phyloP scores from a whole-genome alignment of 2,888 invertebrate species.

The Coecobrya sp. region DNA sequence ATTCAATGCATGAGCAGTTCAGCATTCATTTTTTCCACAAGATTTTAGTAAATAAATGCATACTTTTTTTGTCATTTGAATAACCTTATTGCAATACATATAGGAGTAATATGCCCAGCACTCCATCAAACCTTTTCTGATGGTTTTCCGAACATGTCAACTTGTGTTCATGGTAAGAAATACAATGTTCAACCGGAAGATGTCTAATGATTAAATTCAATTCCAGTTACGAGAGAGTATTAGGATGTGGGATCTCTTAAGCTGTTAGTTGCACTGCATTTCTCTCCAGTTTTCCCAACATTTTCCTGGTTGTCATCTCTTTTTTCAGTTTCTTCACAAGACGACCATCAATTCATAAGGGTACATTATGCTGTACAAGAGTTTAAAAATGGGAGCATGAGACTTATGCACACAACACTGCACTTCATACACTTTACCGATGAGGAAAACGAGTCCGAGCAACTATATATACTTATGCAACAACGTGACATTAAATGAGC shows the following conservation, averaged over 20 bases:
- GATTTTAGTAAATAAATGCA: background rate
- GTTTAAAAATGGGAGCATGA: slow-evolving; percentile 27
- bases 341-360: background rate
- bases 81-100: too few species aligned
- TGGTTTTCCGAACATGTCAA: slow-evolving; percentile 58
- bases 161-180: slow-evolving; percentile 14
- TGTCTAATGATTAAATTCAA: slow-evolving; percentile 76
- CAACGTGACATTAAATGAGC: background rate
- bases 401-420: background rate
- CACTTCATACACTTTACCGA: background rate
- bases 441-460: background rate
- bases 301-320: background rate
- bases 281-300: background rate
- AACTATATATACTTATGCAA: background rate
- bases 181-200: slow-evolving; percentile 68
- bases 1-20: background rate
- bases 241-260: background rate
- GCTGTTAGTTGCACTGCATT: background rate
- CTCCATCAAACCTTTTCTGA: background rate
- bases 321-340: background rate
- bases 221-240: slow-evolving; percentile 50
- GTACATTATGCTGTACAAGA: background rate
- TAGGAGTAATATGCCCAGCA: too few species aligned
- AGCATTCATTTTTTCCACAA: too few species aligned
- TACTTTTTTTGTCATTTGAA: background rate